Conservation (phyloP, 30 jellyfish, hydroid and myxozoan genomes). For the Clytia hemisphaerica region DNA sequence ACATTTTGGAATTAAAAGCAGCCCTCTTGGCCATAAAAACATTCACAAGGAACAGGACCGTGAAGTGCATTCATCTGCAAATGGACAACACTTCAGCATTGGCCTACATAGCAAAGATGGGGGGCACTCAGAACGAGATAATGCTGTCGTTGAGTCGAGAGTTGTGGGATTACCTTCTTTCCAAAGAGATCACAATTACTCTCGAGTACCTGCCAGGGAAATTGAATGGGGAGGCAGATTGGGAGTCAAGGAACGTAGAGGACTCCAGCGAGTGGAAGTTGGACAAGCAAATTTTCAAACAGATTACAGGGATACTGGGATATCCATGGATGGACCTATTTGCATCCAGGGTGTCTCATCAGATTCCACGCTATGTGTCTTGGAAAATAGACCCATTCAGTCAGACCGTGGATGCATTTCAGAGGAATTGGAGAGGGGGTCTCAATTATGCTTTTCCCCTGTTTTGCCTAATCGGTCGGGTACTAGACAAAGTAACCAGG, state of each 20-base stretch:
- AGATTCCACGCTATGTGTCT: constrained; percentile 25
- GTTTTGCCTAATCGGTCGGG: constrained; percentile 28
- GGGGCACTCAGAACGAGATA: constrained; percentile 26
- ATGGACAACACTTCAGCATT: constrained; percentile 27
- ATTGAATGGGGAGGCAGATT: constrained; percentile 19
- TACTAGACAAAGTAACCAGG: constrained; percentile 8
- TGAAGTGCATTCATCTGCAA: constrained; percentile 20
- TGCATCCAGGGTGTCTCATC: constrained; percentile 41
- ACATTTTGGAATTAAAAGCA: constrained; percentile 23
- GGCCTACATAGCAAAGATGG: constrained; percentile 8
- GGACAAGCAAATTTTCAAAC: constrained; percentile 12
- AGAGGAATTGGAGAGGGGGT: constrained; percentile 22
- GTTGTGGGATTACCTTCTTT: constrained; percentile 18
- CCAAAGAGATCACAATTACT: constrained; percentile 39
- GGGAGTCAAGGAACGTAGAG: constrained; percentile 28
- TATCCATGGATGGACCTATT: constrained; percentile 26
- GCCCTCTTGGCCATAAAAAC: constrained; percentile 6
- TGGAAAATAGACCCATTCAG: constrained; percentile 37
- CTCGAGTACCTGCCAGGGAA: constrained; percentile 31
- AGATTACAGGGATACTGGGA: constrained; percentile 15
- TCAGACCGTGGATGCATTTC: constrained; percentile 30
- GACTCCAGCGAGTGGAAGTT: constrained; percentile 40
- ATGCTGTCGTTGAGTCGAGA: constrained; percentile 16
- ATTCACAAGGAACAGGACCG: background rate
- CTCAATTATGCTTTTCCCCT: constrained; percentile 37